These are phyloP conservation scores for Eudyptes chrysolophus DNA, from an alignment of 2,113 vertebrate species.

Conservation along the genomic window DNA sequence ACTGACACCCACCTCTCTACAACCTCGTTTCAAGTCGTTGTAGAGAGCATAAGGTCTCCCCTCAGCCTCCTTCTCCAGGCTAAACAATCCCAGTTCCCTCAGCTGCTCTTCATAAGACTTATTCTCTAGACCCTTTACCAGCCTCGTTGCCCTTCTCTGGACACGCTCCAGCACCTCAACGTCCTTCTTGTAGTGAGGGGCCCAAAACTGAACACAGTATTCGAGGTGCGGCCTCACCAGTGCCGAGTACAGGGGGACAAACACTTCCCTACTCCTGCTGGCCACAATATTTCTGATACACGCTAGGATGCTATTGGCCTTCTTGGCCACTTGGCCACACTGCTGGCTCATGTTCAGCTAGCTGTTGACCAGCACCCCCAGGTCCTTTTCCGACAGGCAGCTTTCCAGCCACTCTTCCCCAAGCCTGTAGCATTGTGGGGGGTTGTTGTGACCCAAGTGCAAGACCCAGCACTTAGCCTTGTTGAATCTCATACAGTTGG, in stretches of 20 bases:
- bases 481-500: background rate
- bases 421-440: background rate
- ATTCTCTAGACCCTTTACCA: background rate
- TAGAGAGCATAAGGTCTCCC: background rate
- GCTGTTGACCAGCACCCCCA: background rate
- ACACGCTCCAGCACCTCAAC: background rate
- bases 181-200: no score
- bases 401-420: background rate
- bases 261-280: no score
- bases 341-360: background rate
- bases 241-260: no score
- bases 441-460: background rate
- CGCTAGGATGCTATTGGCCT: no score
- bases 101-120: no score
- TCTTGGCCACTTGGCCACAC: background rate
- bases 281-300: no score
- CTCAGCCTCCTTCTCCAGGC: background rate
- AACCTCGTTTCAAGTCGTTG: background rate
- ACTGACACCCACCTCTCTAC: background rate
- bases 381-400: background rate
- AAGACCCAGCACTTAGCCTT: background rate
- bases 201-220: no score
- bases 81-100: background rate
- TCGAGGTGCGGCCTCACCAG: no score
- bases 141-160: background rate